Evolutionary conservation across 2,797 vertebrate species (phyloP), one percentile per base, ranked within the genome.

Genomic region (Helostoma temminkii): DNA sequence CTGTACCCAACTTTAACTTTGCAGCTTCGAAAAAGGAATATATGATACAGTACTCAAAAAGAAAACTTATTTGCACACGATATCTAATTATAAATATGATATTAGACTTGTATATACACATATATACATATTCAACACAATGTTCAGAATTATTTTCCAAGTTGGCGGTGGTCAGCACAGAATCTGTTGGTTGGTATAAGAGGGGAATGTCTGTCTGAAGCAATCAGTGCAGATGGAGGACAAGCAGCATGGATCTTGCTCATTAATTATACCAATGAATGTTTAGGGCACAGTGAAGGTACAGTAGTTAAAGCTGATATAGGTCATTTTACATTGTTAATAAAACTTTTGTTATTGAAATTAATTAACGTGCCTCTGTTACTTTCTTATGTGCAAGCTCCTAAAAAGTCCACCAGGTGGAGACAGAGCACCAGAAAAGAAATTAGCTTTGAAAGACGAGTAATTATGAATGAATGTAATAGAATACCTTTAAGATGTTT

Each of bases 201-300:
- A 64, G 48, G 73, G 66, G 71, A 74, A 70, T 37, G 63, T 76
- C 62, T 77, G 71, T 87, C 80, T 84, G 65, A 66, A 61, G 62
- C 76, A 55, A 68, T 81, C 71, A 76, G 67, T 71, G 77, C 79
- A 77, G 80, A 66, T 72, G 61, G 56, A 73, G 69, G 68, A 67
- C 65, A 63, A 69, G 65, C 92, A 95, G 95, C 95, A 96, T 95
- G 95, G 81, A 92, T 91, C 93, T 92, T 93, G 90, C 92, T 89
- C 93, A 93, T 92, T 87, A 90, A 88, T 87, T 83, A 92, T 94
- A 93, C 87, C 94, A 89, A 90, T 94, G 91, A 89, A 86, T 94
- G 92, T 94, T 93, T 88, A 95, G 92, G 95, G 95, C 95, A 96
- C 94, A 93, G 91, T 89, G 91, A 91, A 94, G 91, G 91, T 92